A percentile compares a stretch with the other conserved stretches of the same genome.
Conservation (phyloP, 2,113 vertebrate genomes). For the Perccottus glenii region DNA sequence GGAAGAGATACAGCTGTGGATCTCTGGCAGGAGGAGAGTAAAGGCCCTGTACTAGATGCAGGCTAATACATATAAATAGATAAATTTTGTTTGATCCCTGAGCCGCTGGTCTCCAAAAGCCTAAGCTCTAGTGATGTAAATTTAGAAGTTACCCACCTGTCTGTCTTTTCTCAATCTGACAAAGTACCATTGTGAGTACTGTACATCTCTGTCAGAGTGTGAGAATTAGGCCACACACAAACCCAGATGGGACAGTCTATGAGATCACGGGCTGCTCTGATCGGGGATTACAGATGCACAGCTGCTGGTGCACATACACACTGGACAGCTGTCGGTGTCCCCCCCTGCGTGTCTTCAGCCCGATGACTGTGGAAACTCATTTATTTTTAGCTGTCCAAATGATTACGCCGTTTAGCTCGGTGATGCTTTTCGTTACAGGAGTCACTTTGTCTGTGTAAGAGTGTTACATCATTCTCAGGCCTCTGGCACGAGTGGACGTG, state of each 20-base stretch:
- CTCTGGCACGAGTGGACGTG: too few relatives aligned
- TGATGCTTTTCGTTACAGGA: too few relatives aligned
- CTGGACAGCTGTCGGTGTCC: neutral
- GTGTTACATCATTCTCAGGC: too few relatives aligned
- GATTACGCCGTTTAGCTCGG: neutral
- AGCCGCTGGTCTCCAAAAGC: neutral
- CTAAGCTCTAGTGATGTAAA: neutral
- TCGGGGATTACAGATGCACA: neutral
- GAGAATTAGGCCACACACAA: slow-evolving; percentile 9
- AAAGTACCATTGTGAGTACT: neutral
- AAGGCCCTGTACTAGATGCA: too few relatives aligned
- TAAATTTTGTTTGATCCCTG: too few relatives aligned
- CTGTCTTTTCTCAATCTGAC: too few relatives aligned
- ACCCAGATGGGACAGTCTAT: slow-evolving; percentile 3
- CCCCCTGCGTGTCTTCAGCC: neutral
- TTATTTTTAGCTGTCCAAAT: neutral
- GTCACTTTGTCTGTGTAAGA: too few relatives aligned
- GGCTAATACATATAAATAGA: too few relatives aligned
- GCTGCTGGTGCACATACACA: neutral
- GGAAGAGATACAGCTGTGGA: too few relatives aligned
- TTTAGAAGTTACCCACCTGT: neutral
- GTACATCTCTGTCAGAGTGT: slow-evolving; percentile 2
- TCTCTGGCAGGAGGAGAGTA: too few relatives aligned
- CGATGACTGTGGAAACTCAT: neutral
- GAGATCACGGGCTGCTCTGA: neutral